A percentile compares a stretch with the other conserved stretches of the same genome.
Evolutionary conservation across 2,113 vertebrate species (phyloP).

Genomic region (Dasyornis broadbenti): DNA sequence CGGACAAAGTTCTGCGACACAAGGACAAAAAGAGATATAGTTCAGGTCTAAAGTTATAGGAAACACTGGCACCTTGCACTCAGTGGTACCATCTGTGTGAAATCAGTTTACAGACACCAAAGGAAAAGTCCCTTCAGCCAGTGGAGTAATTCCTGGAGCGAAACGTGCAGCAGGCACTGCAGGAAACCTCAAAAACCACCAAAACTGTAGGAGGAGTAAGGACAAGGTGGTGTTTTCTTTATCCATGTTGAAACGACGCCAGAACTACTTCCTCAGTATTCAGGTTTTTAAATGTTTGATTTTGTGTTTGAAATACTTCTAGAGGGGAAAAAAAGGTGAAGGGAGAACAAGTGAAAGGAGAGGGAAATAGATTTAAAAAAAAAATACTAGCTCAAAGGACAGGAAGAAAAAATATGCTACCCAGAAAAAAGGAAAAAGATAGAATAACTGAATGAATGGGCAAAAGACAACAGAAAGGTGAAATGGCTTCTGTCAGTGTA

Average conservation of each 20-base stretch:
- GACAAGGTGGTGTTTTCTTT: background rate
- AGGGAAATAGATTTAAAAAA: background rate
- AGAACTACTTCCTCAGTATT: background rate
- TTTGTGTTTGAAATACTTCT: background rate
- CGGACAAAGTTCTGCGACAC: constrained; percentile 85
- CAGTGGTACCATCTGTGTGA: background rate
- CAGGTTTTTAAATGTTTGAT: background rate
- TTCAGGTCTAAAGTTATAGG: background rate
- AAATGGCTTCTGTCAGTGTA: background rate
- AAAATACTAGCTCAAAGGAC: background rate
- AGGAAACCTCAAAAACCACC: background rate
- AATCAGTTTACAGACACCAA: background rate
- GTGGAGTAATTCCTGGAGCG: background rate
- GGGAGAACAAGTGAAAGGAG: background rate
- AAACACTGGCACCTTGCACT: background rate
- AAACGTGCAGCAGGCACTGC: background rate
- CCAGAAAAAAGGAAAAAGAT: rapidly evolving
- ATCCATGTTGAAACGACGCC: background rate
- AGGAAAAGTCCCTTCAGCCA: background rate
- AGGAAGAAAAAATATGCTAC: background rate
- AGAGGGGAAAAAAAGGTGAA: rapidly evolving
- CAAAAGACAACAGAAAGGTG: background rate
- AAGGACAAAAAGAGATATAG: background rate
- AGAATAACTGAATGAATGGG: background rate
- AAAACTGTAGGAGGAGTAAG: background rate